These are phyloP conservation scores for Drosophila sproati DNA, from an alignment of 1,140 invertebrate genomes.

Conservation along the genomic window DNA sequence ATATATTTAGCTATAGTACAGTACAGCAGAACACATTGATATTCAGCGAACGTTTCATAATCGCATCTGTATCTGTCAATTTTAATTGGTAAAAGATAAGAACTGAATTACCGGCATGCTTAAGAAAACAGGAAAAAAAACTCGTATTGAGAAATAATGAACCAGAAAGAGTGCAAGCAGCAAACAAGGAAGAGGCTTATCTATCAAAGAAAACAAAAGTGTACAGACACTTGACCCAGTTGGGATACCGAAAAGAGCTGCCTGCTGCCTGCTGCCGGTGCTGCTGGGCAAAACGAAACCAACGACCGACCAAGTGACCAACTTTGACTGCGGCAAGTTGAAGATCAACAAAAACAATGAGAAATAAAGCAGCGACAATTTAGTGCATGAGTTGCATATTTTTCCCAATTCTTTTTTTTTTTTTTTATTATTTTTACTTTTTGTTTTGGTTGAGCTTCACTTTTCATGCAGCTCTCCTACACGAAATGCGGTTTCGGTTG, in stretches of 20 bases:
- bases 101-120: conserved; percentile 24
- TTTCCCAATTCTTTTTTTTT: conserved; percentile 25
- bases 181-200: conserved; percentile 59
- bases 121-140: conserved; percentile 29
- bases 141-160: conserved; percentile 10
- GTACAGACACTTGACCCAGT: conserved; percentile 76
- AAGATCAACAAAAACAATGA: conserved; percentile 82
- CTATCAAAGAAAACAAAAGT: conserved; percentile 81
- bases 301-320: conserved; percentile 70
- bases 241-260: background rate
- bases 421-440: background rate
- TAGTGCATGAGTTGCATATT: conserved; percentile 82
- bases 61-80: background rate
- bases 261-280: background rate
- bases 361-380: conserved; percentile 82
- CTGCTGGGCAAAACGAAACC: conserved; percentile 1
- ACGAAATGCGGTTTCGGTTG: conserved; percentile 45
- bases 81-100: background rate
- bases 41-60: background rate
- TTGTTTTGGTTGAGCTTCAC: conserved; percentile 33
- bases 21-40: too few relatives aligned
- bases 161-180: conserved; percentile 32
- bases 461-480: conserved; percentile 46
- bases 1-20: too few relatives aligned
- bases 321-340: conserved; percentile 81